Base-by-base conservation (phyloP, 2,797 vertebrate species). In the Telmatherina bonti region DNA sequence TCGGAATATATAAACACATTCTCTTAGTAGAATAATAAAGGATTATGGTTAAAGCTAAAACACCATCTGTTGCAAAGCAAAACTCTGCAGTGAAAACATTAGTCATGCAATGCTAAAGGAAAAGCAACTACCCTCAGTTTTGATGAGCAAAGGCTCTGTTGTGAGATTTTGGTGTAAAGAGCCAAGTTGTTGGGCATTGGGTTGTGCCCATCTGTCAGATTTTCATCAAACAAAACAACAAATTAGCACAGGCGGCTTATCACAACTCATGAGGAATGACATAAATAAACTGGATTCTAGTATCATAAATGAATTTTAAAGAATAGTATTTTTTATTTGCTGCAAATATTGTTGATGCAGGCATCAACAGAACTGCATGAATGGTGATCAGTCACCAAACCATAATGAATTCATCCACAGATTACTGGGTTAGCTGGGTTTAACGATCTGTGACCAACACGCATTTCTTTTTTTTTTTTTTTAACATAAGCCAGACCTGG, bases 331-430 rank as follows among this genome's bases (percentile, higher is more conserved):
- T 84, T 58, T 63, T 27, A 74, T 89, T 88, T 81, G 52, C 76
- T 74, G 31, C 26, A 47, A 70, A 59, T 76, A 60, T 61, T 80
- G 70, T 62, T 74, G 58, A 78, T 47, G 66, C 63, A 45, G 24
- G 59, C 65, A 70, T 83, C 66, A 77, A 55, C 73, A 73, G 56
- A 79, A 84, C 65, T 83, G 65, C 51, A 27, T 29, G 5, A 62
- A 66, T 74, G 67, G 63, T 88, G 85, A 88, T 83, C 86, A 87
- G 73, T 76, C 85, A 90, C 71, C 74, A 77, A 43, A 71, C 67
- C 69, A 64, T 90, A 92, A 91, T 91, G 86, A 88, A 91, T 86
- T 81, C 84, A 78, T 58, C 77, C 83, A 82, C 87, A 78, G 87
- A 88, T 59, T 61, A 92, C 91, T 87, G 76, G 61, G 62, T 64